Conservation (phyloP, 2,797 vertebrate genomes). For the Artibeus jamaicensis region DNA sequence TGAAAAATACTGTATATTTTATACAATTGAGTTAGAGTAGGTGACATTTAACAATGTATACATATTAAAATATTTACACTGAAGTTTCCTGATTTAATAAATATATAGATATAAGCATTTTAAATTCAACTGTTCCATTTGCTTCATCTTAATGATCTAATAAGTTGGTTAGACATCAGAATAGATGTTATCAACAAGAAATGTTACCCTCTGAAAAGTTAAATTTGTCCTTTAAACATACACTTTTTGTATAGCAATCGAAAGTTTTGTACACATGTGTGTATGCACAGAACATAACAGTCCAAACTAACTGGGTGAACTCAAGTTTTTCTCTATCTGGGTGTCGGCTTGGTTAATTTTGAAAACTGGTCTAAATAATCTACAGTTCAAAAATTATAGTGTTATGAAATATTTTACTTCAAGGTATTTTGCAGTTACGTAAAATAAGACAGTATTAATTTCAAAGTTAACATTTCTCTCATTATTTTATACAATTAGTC, state of each 20-base stretch:
- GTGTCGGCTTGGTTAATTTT: neutral
- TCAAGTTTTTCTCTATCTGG: neutral
- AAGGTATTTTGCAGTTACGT: neutral
- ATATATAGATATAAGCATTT: neutral
- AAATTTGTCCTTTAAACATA: neutral
- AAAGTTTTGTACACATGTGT: neutral
- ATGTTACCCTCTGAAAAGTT: neutral
- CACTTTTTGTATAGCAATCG: neutral
- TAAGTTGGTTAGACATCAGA: neutral
- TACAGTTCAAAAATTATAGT: neutral
- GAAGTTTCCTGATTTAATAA: conserved; percentile 4
- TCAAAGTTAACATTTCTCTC: neutral
- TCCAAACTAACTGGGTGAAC: neutral
- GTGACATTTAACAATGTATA: neutral
- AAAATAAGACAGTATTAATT: neutral
- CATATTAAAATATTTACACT: neutral
- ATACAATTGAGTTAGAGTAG: neutral
- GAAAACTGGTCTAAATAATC: neutral
- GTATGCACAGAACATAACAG: neutral
- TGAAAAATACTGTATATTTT: neutral
- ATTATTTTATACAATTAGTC: neutral
- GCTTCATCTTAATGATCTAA: neutral
- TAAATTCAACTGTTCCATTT: conserved; percentile 32
- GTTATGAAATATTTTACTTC: conserved; percentile 28
- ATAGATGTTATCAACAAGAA: neutral